phyloP scores from a whole-genome alignment of 2,797 vertebrate species.

The Halcyon leucocephala region DNA sequence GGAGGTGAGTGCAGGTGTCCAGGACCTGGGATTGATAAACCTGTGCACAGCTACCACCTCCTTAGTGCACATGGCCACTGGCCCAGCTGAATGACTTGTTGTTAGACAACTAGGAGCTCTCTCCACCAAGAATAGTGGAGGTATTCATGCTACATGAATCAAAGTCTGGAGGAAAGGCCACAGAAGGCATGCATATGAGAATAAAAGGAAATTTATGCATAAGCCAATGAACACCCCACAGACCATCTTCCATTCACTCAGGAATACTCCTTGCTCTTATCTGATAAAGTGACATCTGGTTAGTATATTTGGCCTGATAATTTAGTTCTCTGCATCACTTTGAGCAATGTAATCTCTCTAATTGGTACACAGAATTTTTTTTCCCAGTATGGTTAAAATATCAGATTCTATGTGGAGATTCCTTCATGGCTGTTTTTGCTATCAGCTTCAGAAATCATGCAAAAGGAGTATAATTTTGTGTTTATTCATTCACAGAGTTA shows the following conservation, averaged over 20 bases:
- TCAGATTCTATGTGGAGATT: not conserved
- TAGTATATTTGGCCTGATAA: not conserved
- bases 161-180: not conserved
- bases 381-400: not conserved
- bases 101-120: rapidly evolving
- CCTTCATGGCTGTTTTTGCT: not conserved
- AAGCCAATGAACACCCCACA: not conserved
- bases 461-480: conserved; percentile 10
- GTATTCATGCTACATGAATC: not conserved
- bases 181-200: not conserved
- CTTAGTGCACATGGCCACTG: not conserved
- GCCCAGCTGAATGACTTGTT: not conserved
- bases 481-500: not conserved
- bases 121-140: rapidly evolving
- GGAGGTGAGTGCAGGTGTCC: rapidly evolving
- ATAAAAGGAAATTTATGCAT: not conserved
- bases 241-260: not conserved
- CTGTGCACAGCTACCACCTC: not conserved
- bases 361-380: not conserved
- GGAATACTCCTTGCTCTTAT: not conserved
- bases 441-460: not conserved
- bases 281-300: conserved; percentile 38
- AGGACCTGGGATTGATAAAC: rapidly evolving
- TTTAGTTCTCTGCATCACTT: conserved; percentile 35
- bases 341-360: conserved; percentile 50